phyloP scores from a whole-genome alignment of 1,140 invertebrate genomes.

The Condylostylus longicornis region DNA sequence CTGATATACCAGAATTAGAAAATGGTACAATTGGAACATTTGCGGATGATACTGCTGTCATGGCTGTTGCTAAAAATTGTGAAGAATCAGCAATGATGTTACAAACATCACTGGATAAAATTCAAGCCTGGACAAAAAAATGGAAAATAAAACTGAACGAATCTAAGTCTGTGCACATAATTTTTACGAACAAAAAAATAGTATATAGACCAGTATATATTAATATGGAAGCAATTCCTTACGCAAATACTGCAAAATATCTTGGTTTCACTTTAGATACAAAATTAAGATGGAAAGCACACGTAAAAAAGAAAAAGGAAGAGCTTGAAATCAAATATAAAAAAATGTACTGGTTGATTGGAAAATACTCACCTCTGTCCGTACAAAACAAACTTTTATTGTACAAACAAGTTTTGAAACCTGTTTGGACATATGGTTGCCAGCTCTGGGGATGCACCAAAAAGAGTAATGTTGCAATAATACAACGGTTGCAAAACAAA shows the following conservation, averaged over 20 bases:
- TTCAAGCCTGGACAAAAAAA: conserved; percentile 12
- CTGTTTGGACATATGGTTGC: conserved; percentile 23
- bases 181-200: conserved; percentile 7
- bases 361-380: conserved; percentile 11
- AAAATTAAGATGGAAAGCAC: conserved; percentile 13
- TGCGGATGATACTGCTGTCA: conserved; percentile 17
- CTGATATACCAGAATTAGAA: conserved; percentile 8
- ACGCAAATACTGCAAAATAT: too few relatives aligned
- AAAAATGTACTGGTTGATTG: conserved; percentile 15
- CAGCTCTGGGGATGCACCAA: conserved; percentile 19
- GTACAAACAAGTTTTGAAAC: conserved; percentile 19
- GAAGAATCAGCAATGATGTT: conserved; percentile 7
- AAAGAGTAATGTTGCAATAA: conserved; percentile 13
- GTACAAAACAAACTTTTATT: conserved; percentile 20
- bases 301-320: conserved; percentile 10
- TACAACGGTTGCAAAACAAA: too few relatives aligned
- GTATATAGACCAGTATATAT: neutral
- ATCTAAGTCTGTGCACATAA: conserved; percentile 16
- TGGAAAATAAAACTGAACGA: conserved; percentile 19
- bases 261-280: conserved; percentile 17
- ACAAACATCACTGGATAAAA: conserved; percentile 8
- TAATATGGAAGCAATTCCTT: too few relatives aligned
- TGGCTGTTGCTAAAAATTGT: conserved; percentile 1
- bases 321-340: conserved; percentile 4
- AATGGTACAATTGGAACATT: conserved; percentile 8